These are phyloP conservation scores for Netelia inedita DNA, from an alignment of 2,888 invertebrate species.

Conservation along the genomic window DNA sequence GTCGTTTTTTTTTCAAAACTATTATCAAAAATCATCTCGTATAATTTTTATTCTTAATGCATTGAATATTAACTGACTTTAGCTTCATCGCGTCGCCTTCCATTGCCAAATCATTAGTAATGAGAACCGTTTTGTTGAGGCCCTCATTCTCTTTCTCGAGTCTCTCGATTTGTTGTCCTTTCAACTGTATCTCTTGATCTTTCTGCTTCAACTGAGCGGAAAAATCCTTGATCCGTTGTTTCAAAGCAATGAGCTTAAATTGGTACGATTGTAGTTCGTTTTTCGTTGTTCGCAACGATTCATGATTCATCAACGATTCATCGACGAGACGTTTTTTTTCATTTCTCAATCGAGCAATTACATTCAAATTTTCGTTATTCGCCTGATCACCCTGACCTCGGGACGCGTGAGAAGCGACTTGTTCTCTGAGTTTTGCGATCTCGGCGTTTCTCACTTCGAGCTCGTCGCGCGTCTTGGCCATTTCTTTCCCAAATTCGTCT, in stretches of 20 bases:
- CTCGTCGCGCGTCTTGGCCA: slow-evolving; percentile 73
- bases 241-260: slow-evolving; percentile 54
- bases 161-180: slow-evolving; percentile 56
- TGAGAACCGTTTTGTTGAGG: slow-evolving; percentile 54
- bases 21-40: neutral
- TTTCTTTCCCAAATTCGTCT: slow-evolving; percentile 71
- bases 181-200: slow-evolving; percentile 48
- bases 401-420: slow-evolving; percentile 52
- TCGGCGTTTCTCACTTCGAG: slow-evolving; percentile 71
- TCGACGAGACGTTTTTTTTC: slow-evolving; percentile 56
- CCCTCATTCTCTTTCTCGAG: slow-evolving; percentile 67
- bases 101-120: slow-evolving; percentile 51
- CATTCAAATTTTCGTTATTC: slow-evolving; percentile 41
- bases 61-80: slow-evolving; percentile 64
- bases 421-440: slow-evolving; percentile 53
- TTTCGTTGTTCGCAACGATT: slow-evolving; percentile 28
- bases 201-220: slow-evolving; percentile 47
- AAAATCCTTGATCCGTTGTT: slow-evolving; percentile 63
- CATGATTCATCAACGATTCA: slow-evolving; percentile 49
- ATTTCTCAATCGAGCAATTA: slow-evolving; percentile 68
- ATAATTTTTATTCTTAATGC: neutral
- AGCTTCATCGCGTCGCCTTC: slow-evolving; percentile 68
- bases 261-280: slow-evolving; percentile 56
- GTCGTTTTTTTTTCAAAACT: neutral
- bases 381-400: slow-evolving; percentile 63